Base-by-base conservation (phyloP, 2,888 invertebrate species). In the Megaustenia siamemsis region DNA sequence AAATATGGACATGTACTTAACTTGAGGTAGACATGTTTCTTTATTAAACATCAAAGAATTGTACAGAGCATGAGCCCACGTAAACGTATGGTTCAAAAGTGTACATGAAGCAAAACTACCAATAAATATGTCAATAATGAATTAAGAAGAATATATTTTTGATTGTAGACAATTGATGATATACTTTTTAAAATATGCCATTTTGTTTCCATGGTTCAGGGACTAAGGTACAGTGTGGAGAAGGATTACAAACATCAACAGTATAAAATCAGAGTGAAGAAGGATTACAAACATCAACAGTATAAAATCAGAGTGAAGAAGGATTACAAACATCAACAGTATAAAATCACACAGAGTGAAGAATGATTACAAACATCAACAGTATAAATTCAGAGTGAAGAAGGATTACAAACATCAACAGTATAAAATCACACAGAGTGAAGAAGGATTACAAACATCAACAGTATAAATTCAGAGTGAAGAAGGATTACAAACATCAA, bases 1-100 rank as follows among this genome's bases (percentile, higher is more conserved):
- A 73, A 73, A 73, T 73, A 73, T 71, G 32, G 18, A 49, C 73
- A 49, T 49, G n/a, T 73, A 49, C 28, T 73, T 32, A 18, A 32
- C 49, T 73, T 45, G 49, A 49, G 73, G 45, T 49, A 49, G 49
- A 73, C 73, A 73, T 49, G 73, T 73, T 49, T 73, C 49, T 73
- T 49, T 73, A 73, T 73, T 28, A 73, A 73, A 73, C 45, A 49
- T 73, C 21, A 68, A 68, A 68, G 35, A 68, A 35, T 68, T 68
- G 18, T 49, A 73, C 43, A 43, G 21, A 10, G 69, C 40, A 24
- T 69, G 5, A 18, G 43, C 24, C 10, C 69, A 69, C 69, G 43
- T 69, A n/a, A n/a, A n/a, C n/a, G n/a, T 69, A 43, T n/a, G 24
- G 4, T 8, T 69, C 40, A 69, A 28, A 28, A 63, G 69, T 24